These are phyloP conservation scores for Microchrysa polita DNA, from an alignment of 2,888 invertebrate genomes.

Conservation along the genomic window DNA sequence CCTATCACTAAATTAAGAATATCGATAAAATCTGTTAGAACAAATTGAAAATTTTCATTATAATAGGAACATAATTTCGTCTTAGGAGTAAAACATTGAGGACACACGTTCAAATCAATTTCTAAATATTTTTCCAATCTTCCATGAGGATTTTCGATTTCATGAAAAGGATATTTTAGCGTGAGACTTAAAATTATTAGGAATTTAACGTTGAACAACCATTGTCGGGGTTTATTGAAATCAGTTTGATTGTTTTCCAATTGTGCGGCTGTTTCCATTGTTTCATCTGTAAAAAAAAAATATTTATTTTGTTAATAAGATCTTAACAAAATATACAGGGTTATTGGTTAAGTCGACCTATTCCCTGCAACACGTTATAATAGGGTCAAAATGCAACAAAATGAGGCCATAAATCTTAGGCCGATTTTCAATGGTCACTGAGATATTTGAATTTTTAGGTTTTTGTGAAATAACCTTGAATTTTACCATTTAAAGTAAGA, in stretches of 20 bases:
- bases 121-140: conserved; percentile 37
- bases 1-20: conserved; percentile 45
- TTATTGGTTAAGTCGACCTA: no score
- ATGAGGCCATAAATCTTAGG: no score
- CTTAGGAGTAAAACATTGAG: conserved; percentile 40
- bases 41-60: conserved; percentile 35
- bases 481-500: no score
- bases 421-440: no score
- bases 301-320: neutral
- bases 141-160: neutral
- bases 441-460: no score
- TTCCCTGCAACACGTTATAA: no score
- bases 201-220: neutral
- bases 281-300: neutral
- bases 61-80: conserved; percentile 7
- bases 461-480: no score
- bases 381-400: no score
- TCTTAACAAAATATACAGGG: no score
- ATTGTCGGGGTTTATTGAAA: conserved; percentile 5
- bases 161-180: conserved; percentile 44
- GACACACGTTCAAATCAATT: conserved; percentile 46
- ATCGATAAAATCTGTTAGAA: conserved; percentile 25
- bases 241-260: neutral
- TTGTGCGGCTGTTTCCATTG: no score
- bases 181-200: neutral